phyloP scores from a whole-genome alignment of 2,888 invertebrate genomes.

The Noctua pronuba region DNA sequence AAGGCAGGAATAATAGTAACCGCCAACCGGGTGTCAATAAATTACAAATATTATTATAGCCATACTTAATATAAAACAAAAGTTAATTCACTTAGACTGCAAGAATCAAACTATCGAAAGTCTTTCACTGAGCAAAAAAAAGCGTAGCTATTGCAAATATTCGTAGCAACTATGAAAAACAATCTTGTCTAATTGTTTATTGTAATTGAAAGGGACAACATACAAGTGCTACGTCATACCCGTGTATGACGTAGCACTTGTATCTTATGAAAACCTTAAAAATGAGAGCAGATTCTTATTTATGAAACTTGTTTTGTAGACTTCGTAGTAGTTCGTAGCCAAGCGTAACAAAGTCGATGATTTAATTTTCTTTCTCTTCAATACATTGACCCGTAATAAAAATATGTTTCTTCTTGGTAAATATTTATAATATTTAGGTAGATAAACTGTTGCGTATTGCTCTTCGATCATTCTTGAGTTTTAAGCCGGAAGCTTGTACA shows the following conservation, averaged over 20 bases:
- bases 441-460: not conserved
- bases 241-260: too few species aligned
- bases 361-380: not conserved
- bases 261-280: not conserved
- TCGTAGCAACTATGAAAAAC: not conserved
- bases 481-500: not conserved
- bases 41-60: too few species aligned
- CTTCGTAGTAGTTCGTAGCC: constrained; percentile 11
- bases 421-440: not conserved
- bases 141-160: not conserved
- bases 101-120: not conserved
- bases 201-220: not conserved
- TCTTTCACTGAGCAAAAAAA: not conserved
- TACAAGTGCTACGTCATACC: too few species aligned
- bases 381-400: not conserved
- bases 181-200: not conserved
- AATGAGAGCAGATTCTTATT: not conserved
- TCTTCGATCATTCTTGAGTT: not conserved
- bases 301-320: not conserved
- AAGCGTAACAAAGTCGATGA: not conserved
- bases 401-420: not conserved
- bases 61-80: not conserved
- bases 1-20: not conserved
- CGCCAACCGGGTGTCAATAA: not conserved
- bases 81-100: not conserved